A percentile compares a stretch with the other conserved stretches of the same genome.
phyloP scores from a whole-genome alignment of 2,113 vertebrate species.

The Suncus etruscus region DNA sequence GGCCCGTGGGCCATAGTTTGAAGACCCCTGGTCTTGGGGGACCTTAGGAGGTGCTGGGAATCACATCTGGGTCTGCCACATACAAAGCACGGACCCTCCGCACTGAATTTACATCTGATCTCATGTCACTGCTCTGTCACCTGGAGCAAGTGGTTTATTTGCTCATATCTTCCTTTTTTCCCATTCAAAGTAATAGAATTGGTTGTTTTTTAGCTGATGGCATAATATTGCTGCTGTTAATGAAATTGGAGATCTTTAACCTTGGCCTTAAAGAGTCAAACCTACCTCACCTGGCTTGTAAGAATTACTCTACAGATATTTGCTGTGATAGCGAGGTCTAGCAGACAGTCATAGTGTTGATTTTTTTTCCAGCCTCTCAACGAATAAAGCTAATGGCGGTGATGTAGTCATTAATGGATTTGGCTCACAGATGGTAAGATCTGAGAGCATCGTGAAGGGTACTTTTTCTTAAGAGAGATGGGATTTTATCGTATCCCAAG shows the following conservation, averaged over 20 bases:
- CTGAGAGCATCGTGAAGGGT: not conserved
- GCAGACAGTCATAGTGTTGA: conserved; percentile 5
- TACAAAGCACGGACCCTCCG: too few relatives aligned
- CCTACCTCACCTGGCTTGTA: not conserved
- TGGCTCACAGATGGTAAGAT: not conserved
- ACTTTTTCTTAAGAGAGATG: not conserved
- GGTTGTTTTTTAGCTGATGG: too few relatives aligned
- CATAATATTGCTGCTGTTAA: too few relatives aligned
- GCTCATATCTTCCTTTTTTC: too few relatives aligned
- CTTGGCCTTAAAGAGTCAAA: not conserved
- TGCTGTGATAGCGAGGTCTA: not conserved
- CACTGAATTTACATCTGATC: too few relatives aligned
- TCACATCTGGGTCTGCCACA: too few relatives aligned
- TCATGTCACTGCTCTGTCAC: too few relatives aligned
- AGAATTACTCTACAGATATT: conserved; percentile 29
- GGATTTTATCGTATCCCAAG: not conserved
- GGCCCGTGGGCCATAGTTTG: too few relatives aligned
- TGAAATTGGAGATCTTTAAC: not conserved
- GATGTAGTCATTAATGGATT: not conserved
- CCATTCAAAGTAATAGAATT: too few relatives aligned
- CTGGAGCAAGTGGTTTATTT: too few relatives aligned
- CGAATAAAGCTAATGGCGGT: not conserved
- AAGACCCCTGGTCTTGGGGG: too few relatives aligned
- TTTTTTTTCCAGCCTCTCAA: conserved; percentile 9
- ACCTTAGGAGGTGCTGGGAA: too few relatives aligned